These are phyloP conservation scores for Bimastos eiseni DNA, from an alignment of 2,888 invertebrate species.

Conservation along the genomic window DNA sequence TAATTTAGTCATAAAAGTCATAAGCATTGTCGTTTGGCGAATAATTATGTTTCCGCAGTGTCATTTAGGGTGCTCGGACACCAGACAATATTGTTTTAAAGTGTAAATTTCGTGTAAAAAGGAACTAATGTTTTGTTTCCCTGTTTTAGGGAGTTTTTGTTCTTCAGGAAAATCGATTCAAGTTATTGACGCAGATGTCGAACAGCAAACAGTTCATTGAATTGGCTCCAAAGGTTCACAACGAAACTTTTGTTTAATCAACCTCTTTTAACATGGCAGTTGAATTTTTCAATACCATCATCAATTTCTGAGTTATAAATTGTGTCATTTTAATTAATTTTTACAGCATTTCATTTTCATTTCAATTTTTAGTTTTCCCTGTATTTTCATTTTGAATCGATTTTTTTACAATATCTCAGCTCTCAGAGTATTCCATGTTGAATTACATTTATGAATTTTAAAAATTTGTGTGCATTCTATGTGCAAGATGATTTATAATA, in stretches of 20 bases:
- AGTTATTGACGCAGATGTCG: constrained; percentile 84
- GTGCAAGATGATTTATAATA: background rate
- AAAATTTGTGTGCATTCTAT: no score
- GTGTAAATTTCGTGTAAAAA: background rate
- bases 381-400: background rate
- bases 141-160: constrained; percentile 87
- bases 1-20: background rate
- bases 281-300: background rate
- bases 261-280: no score
- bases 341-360: background rate
- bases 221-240: constrained; percentile 78
- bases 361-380: background rate
- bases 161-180: constrained; percentile 90
- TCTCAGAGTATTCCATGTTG: no score
- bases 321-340: constrained; percentile 5
- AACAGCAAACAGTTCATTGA: constrained; percentile 88
- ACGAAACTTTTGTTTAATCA: background rate
- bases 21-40: background rate
- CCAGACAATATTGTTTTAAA: background rate
- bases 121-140: constrained; percentile 2
- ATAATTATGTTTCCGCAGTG: no score
- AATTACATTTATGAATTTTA: no score
- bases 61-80: no score
- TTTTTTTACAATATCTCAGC: no score
- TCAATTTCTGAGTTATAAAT: background rate